Base-by-base conservation (phyloP, 1,140 invertebrate species). In the Megalonaias nervosa region DNA sequence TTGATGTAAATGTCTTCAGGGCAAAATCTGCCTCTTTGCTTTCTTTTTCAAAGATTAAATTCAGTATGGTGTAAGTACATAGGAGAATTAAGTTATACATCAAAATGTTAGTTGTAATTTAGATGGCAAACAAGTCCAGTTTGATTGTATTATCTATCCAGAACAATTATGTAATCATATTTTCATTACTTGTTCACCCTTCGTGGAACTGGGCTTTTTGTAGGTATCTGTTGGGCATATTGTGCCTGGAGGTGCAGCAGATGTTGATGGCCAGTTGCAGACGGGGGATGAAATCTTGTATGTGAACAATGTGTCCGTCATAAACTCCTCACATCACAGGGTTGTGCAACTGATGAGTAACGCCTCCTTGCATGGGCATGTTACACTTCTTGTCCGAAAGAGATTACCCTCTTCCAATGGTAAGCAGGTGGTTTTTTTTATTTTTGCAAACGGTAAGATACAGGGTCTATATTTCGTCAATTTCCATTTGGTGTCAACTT, bases 201-300 rank as follows among this genome's bases (percentile, higher is more conserved):
- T 77, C 17, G 55, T 60, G 23, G 16, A 17, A 17, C 73, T 61
- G 56, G 19, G 67, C 48, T 65, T 14, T 55, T 74, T 72, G 1
- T 89, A 95, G 93, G 94, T 98, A 73, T 96, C 96, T 6, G 97
- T 99, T 67, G 98, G 98, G 26, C 95, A 97, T 89, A 97, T 99
- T 85, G 97, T 99, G 55, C 95, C 96, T 0, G 96, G 96, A 83
- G 96, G 97, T 23, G 95, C 97, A 56, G 97, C 97, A 15, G 95
- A 97, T 90, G 90, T 96, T 66, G 97, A 98, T 90, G 96, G 95
- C 3, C 92, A 95, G 31, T 91, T 99, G 21, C 93, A 94, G 70
- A 95, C 95, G 1, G 96, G 96, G 23, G 97, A 99, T 92, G 94
- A 98, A 87, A 96, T 99, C 64, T 93, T 97, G 64, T 95, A 94